These are phyloP conservation scores for Sycophaga agraensis DNA, from an alignment of 1,140 invertebrate species.

Conservation along the genomic window DNA sequence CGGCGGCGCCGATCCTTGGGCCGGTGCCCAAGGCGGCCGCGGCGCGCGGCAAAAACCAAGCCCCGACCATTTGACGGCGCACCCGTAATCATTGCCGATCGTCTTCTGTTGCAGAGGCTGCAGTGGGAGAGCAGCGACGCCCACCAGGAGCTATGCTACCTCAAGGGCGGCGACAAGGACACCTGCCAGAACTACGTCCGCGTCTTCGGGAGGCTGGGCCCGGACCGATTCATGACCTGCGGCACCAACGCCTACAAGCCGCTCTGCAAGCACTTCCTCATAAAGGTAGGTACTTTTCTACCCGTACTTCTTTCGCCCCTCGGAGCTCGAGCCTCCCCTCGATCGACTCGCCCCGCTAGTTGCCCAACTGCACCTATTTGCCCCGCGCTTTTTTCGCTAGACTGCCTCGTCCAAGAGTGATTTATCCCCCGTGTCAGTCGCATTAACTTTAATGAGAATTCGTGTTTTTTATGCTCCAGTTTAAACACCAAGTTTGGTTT, in stretches of 20 bases:
- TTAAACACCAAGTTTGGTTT: too few relatives aligned
- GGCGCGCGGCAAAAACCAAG: background rate
- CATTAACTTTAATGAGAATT: too few relatives aligned
- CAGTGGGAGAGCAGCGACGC: constrained; percentile 82
- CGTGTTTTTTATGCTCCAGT: too few relatives aligned
- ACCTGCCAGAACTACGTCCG: constrained; percentile 95
- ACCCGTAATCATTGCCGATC: background rate
- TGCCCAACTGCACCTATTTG: too few relatives aligned
- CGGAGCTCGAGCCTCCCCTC: too few relatives aligned
- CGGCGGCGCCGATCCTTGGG: too few relatives aligned
- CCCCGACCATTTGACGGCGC: background rate
- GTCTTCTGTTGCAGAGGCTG: constrained; percentile 68
- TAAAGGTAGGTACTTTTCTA: constrained; percentile 59
- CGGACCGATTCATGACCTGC: constrained; percentile 82
- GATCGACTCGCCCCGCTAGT: too few relatives aligned
- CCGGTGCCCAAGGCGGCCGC: background rate
- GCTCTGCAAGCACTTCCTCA: constrained; percentile 77
- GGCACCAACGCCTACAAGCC: constrained; percentile 98
- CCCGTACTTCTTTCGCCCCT: too few relatives aligned
- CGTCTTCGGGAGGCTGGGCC: constrained; percentile 72
- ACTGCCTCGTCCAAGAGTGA: too few relatives aligned
- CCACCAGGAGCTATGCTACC: constrained; percentile 78
- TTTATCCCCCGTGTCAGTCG: too few relatives aligned
- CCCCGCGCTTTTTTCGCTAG: too few relatives aligned
- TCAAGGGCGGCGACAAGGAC: constrained; percentile 86